Percentiles rank a stretch among this genome's conserved stretches.
Evolutionary conservation across 2,888 invertebrate species (phyloP).

Genomic region (Microchrysa polita): DNA sequence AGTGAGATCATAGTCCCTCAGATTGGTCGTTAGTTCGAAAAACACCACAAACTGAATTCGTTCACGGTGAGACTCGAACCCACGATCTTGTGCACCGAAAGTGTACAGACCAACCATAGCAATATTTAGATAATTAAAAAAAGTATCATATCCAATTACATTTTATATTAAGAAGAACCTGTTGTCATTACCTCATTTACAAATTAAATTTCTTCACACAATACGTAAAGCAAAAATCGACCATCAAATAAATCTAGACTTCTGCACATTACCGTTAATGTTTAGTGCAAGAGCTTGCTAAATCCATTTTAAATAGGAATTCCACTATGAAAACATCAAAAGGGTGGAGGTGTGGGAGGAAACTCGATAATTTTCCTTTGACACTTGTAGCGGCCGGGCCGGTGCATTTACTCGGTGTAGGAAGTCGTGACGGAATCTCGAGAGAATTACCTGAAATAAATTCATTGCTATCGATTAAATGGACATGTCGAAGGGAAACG

Average conservation of each 20-base stretch:
- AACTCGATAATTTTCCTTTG: slow-evolving; percentile 38
- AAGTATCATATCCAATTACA: too few species aligned
- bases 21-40: too few species aligned
- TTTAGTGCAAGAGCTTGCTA: neutral
- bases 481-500: slow-evolving; percentile 19
- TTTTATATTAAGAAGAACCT: too few species aligned
- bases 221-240: too few species aligned
- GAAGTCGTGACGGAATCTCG: slow-evolving; percentile 36
- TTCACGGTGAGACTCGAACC: too few species aligned
- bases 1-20: too few species aligned
- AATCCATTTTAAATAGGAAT: neutral
- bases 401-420: slow-evolving; percentile 29
- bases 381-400: slow-evolving; percentile 33
- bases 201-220: too few species aligned
- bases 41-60: too few species aligned
- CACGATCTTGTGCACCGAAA: too few species aligned
- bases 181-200: too few species aligned
- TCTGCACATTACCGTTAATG: neutral
- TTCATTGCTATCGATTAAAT: slow-evolving; percentile 36
- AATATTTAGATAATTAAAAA: too few species aligned
- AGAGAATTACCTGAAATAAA: slow-evolving; percentile 36
- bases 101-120: too few species aligned
- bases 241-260: neutral
- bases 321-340: slow-evolving; percentile 15
- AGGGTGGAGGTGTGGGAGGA: slow-evolving; percentile 23